phyloP scores from a whole-genome alignment of 2,113 vertebrate genomes.

The Lampris incognitus region DNA sequence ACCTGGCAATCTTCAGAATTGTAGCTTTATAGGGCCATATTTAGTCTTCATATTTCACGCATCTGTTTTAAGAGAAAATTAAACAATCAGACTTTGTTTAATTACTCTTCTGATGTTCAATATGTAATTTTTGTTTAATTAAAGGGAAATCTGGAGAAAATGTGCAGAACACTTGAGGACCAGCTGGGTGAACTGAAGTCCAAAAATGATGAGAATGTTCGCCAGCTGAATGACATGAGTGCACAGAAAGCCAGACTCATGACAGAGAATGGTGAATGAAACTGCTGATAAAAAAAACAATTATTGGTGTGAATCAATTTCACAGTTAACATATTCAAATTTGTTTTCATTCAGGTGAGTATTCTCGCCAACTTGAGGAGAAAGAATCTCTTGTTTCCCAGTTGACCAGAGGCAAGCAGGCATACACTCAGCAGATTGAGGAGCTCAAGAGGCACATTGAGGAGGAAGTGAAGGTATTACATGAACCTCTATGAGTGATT shows the following conservation, averaged over 20 bases:
- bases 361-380: slow-evolving; percentile 84
- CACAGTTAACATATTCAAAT: not conserved
- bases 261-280: slow-evolving; percentile 68
- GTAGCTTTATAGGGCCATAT: too few relatives aligned
- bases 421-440: slow-evolving; percentile 85
- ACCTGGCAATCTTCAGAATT: too few relatives aligned
- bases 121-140: not conserved
- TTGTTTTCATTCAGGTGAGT: slow-evolving; percentile 77
- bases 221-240: slow-evolving; percentile 66
- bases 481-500: too few relatives aligned
- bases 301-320: too few relatives aligned
- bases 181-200: slow-evolving; percentile 89
- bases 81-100: too few relatives aligned
- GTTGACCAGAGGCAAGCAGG: slow-evolving; percentile 85
- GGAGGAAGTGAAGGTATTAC: slow-evolving; percentile 81
- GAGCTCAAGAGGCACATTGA: slow-evolving; percentile 89
- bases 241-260: slow-evolving; percentile 68
- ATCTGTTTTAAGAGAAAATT: too few relatives aligned
- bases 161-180: slow-evolving; percentile 90
- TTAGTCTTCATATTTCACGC: too few relatives aligned
- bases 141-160: slow-evolving; percentile 90
- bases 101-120: not conserved
- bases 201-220: slow-evolving; percentile 74
- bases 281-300: too few relatives aligned
- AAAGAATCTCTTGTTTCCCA: slow-evolving; percentile 86